phyloP scores from a whole-genome alignment of 2,113 vertebrate genomes.

The Zonotrichia leucophrys region DNA sequence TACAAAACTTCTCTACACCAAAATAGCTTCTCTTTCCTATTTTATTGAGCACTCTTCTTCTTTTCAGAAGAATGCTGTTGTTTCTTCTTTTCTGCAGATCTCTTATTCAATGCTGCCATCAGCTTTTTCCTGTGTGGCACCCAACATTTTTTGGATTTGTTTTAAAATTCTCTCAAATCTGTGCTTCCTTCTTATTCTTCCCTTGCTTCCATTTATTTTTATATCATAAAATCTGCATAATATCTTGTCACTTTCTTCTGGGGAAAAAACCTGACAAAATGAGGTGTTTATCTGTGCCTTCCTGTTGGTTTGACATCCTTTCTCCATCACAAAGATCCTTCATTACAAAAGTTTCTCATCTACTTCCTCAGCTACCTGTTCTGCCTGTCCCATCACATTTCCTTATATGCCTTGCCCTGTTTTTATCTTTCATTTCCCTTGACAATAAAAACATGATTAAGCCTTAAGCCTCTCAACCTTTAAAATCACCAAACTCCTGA shows the following conservation, averaged over 20 bases:
- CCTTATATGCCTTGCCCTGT: not conserved
- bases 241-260: not conserved
- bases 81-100: not conserved
- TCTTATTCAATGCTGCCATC: not conserved
- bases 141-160: not conserved
- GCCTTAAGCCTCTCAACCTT: slow-evolving; percentile 16
- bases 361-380: not conserved
- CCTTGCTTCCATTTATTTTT: slow-evolving; percentile 26
- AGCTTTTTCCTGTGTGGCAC: not conserved
- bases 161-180: slow-evolving; percentile 55
- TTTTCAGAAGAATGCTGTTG: not conserved
- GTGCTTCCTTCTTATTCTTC: not conserved
- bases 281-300: slow-evolving; percentile 22
- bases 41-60: not conserved
- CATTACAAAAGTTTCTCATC: not conserved
- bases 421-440: slow-evolving; percentile 14
- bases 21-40: slow-evolving; percentile 13
- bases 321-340: not conserved
- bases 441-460: slow-evolving; percentile 29
- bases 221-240: slow-evolving; percentile 1
- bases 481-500: not conserved
- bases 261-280: not conserved
- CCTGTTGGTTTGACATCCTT: not conserved
- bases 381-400: not conserved
- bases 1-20: not conserved